Evolutionary conservation across 92 coral and sea anemone genomes (phyloP), one percentile per base, ranked within the genome.

Genomic region (Actinernus sp.): DNA sequence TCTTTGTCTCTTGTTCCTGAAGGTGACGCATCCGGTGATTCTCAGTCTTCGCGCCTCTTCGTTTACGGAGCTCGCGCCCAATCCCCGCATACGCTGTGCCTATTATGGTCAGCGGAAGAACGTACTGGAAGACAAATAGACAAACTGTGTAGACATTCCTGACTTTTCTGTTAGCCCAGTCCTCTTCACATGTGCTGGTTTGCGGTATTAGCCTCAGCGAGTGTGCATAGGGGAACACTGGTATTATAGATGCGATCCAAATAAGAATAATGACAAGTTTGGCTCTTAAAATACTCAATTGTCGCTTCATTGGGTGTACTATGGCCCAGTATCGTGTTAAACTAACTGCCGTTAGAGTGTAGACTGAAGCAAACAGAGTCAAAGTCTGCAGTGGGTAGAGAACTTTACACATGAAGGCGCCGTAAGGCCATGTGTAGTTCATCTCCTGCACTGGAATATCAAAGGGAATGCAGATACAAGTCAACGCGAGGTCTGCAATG

Each of bases 221-320:
- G 45, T 73, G 63, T 18, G 88, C 66, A 54, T 92, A 89, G 0
- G 97, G 97, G 5, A 85, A 81, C 7, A 92, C 85, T 20, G 93
- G 97, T 20, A 88, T 37, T 7, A 89, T 26, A 0, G 97, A 62
- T 2, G 64, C 62, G 10, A 76, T 19, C 97, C 97, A 92, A 10
- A 92, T 92, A 9, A 69, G 23, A 7, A 83, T 47, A 20, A 92
- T 74, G 17, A 92, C 68, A 53, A 68, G 56, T 32, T 92, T 84
- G 1, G 92, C 90, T 43, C 73, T 72, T 21, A 56, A 54, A 31
- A 60, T 82, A 18, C 88, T 88, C 1, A 92, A 80, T 47, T 92
- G 97, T 4, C 69, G 83, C 7, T 83, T 67, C 12, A 92, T 74
- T 3, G 97, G 97, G 47, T 84, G 81, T 16, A 86, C 30, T n/a